Evolutionary conservation across 2,113 vertebrate species (phyloP), one percentile per base, ranked within the genome.

Genomic region (Ammodytes dubius): DNA sequence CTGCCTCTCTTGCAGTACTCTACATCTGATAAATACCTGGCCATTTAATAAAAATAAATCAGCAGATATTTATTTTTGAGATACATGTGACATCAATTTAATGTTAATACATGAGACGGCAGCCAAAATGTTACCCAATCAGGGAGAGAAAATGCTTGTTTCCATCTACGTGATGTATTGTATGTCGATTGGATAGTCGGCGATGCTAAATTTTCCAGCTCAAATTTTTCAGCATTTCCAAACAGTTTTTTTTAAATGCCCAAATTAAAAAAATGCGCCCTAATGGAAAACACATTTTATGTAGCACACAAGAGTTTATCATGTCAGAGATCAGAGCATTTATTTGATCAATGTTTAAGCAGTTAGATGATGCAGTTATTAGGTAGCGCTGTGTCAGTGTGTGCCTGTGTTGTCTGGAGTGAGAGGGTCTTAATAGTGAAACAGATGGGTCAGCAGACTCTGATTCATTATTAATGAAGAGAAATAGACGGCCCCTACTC

Each of bases 401-500:
- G 56, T 4, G 27, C 49, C 46, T 11, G 14, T 74, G 79, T 78
- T 79, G 39, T 60, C 57, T 75, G 47, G 27, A 74, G 49, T 84
- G 35, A 3, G 56, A 19, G 52, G 74, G 19, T 72, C 19, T 63
- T 60, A 10, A 53, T 53, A 6, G 1, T 53, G 40, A 73, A 40
- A 63, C 87, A 90, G 84, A 87, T 90, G 90, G 86, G 65, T 81
- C 80, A 82, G 82, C 61, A 70, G 67, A 74, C 79, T 77, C 43
- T 89, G 43, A 82, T 86, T 87, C 27, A 90, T 90, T 93, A 91
- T 91, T 89, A 10, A 91, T 82, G 63, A 75, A 50, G 52, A 37
- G 15, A 49, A 77, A 78, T 52, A 70, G 65, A 58, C 40, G 67
- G 66, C 69, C 77, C 74, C 45, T 65, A 58, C 70, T 14, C 39